phyloP scores from a whole-genome alignment of 2,888 invertebrate species.

The Amphipoea oculea region DNA sequence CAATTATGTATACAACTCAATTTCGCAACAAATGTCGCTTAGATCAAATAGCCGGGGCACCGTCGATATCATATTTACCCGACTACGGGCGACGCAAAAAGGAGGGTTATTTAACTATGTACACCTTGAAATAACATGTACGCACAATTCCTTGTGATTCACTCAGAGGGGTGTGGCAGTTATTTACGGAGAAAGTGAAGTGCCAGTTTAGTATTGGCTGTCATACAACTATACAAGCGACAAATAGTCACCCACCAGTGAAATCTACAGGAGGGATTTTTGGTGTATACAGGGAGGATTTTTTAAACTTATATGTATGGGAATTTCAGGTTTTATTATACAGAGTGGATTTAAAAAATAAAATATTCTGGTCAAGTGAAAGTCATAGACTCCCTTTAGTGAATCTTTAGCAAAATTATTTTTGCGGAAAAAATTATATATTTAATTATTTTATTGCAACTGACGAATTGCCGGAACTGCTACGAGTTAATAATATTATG shows the following conservation, averaged over 20 bases:
- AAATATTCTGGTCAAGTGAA: neutral
- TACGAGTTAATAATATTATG: neutral
- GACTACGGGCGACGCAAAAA: no score
- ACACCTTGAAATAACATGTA: neutral
- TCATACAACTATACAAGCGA: neutral
- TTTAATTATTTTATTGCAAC: neutral
- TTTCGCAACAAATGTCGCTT: no score
- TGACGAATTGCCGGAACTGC: neutral
- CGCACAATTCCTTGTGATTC: constrained; percentile 22
- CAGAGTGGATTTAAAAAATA: no score
- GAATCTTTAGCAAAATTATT: neutral
- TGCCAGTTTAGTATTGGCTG: constrained; percentile 28
- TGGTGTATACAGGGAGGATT: neutral
- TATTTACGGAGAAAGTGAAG: constrained; percentile 29
- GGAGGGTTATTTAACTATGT: no score
- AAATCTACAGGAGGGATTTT: neutral
- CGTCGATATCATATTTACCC: no score
- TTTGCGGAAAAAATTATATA: neutral
- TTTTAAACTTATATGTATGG: neutral
- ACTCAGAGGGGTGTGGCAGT: constrained; percentile 27
- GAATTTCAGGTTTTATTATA: neutral
- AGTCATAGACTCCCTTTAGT: neutral
- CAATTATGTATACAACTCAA: no score
- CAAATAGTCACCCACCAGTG: no score
- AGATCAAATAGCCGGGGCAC: no score